phyloP scores from a whole-genome alignment of 2,113 vertebrate species.

The Gorsachius goisagi region DNA sequence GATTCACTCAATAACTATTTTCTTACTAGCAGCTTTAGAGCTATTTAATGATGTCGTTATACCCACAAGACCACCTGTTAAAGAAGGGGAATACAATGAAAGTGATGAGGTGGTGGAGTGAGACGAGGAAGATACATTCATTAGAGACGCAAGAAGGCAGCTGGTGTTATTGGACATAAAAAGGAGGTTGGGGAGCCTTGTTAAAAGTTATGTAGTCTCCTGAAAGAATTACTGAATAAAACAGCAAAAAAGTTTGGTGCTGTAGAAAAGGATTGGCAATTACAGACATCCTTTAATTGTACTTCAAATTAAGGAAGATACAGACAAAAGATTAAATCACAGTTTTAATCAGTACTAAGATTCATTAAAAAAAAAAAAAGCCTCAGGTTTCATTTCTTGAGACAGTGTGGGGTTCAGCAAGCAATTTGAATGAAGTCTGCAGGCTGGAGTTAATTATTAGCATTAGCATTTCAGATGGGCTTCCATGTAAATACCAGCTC shows the following conservation, averaged over 20 bases:
- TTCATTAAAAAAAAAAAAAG: neutral
- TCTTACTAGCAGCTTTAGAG: slow-evolving; percentile 19
- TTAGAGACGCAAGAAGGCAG: slow-evolving; percentile 28
- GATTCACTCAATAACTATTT: slow-evolving; percentile 12
- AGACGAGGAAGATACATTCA: neutral
- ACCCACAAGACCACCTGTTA: slow-evolving; percentile 45
- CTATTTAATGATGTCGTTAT: slow-evolving; percentile 48
- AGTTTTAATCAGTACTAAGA: slow-evolving; percentile 9
- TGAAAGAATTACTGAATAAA: slow-evolving; percentile 21
- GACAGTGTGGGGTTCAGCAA: neutral
- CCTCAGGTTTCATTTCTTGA: neutral
- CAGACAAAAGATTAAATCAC: slow-evolving; percentile 24
- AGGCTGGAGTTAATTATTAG: slow-evolving; percentile 42
- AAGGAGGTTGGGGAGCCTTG: slow-evolving; percentile 36
- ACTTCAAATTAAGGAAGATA: slow-evolving; percentile 20
- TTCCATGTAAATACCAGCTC: slow-evolving; percentile 23
- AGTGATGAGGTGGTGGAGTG: slow-evolving; percentile 36
- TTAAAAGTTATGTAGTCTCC: slow-evolving; percentile 40
- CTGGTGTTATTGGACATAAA: slow-evolving; percentile 16
- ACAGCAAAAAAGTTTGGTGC: slow-evolving; percentile 6
- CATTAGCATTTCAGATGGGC: slow-evolving; percentile 54
- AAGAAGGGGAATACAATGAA: slow-evolving; percentile 30
- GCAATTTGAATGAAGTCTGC: slow-evolving; percentile 14
- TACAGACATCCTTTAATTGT: slow-evolving; percentile 25
- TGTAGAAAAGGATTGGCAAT: neutral